phyloP scores from a whole-genome alignment of 2,888 invertebrate genomes.

The Amaurobius ferox region DNA sequence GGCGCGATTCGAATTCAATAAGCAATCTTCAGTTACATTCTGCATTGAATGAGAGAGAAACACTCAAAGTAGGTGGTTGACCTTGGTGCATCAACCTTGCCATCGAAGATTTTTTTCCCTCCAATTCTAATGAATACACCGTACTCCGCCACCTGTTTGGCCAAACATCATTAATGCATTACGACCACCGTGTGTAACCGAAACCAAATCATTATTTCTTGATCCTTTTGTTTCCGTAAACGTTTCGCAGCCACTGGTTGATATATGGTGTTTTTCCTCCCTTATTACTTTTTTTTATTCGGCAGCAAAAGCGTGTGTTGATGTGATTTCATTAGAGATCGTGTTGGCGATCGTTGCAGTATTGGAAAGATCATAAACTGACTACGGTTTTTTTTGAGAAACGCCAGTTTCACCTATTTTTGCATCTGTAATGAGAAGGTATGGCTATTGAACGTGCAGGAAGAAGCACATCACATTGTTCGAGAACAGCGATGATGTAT shows the following conservation, averaged over 20 bases:
- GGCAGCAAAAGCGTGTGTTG: neutral
- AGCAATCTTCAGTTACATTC: neutral
- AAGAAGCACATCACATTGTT: too few species aligned
- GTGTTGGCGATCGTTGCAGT: neutral
- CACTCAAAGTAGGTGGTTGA: conserved; percentile 21
- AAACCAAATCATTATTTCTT: conserved; percentile 21
- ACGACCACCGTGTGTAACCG: neutral
- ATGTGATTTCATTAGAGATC: neutral
- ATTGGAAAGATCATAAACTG: too few species aligned
- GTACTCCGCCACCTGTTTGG: conserved; percentile 7
- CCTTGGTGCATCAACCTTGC: conserved; percentile 44
- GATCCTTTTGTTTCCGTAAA: conserved; percentile 7
- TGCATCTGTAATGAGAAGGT: too few species aligned
- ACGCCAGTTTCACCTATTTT: too few species aligned
- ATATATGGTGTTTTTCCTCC: neutral
- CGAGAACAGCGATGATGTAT: too few species aligned
- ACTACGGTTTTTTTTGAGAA: too few species aligned
- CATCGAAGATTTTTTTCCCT: conserved; percentile 2
- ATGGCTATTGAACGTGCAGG: too few species aligned
- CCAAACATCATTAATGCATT: conserved; percentile 15
- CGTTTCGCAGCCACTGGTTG: neutral
- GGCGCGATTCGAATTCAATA: neutral
- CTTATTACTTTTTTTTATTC: neutral
- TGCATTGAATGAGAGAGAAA: neutral
- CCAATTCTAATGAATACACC: conserved; percentile 14